phyloP scores from a whole-genome alignment of 2,888 invertebrate genomes.

The Apamea epomidion region DNA sequence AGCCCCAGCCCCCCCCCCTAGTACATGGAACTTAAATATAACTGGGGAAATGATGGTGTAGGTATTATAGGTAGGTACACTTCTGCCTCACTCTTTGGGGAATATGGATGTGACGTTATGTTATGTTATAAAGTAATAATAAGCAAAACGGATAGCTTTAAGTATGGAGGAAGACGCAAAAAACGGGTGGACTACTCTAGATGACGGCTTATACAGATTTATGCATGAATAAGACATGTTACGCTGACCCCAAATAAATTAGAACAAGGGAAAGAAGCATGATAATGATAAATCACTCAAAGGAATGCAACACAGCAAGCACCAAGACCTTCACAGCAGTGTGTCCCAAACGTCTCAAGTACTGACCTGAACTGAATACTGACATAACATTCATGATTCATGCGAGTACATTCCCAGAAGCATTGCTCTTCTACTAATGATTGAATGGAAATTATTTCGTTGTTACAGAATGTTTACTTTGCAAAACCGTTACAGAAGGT shows the following conservation, averaged over 20 bases:
- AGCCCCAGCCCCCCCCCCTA: neutral
- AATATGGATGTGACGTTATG: neutral
- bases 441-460: slow-evolving; percentile 12
- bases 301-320: neutral
- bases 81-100: neutral
- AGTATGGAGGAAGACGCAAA: neutral
- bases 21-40: neutral
- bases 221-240: too few relatives aligned
- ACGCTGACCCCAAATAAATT: neutral
- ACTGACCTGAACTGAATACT: slow-evolving; percentile 50
- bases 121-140: neutral
- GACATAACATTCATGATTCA: slow-evolving; percentile 47
- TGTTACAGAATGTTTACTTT: neutral
- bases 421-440: slow-evolving; percentile 18
- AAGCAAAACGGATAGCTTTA: neutral
- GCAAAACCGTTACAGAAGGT: too few relatives aligned
- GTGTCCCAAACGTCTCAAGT: slow-evolving; percentile 30
- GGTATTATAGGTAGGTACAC: neutral
- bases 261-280: too few relatives aligned
- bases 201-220: neutral
- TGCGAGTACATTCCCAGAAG: slow-evolving; percentile 30
- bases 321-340: neutral
- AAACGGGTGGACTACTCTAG: too few relatives aligned
- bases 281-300: neutral
- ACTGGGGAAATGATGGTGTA: neutral